Evolutionary conservation across 1,140 invertebrate genomes (phyloP), one percentile per base, ranked within the genome.

Genomic region (Papilio aristodemus): DNA sequence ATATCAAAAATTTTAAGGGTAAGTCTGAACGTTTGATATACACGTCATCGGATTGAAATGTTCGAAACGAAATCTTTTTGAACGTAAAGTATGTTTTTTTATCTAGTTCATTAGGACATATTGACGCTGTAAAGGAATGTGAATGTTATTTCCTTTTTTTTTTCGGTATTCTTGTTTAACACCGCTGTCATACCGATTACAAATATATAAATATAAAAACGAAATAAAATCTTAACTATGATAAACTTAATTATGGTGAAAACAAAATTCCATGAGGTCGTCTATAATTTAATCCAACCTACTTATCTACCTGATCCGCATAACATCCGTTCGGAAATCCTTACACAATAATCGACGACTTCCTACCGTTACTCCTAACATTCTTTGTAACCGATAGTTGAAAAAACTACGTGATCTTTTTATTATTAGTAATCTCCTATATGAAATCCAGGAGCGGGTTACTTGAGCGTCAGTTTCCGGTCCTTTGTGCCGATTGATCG

Each of bases 261-360:
- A 63, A 25, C 19, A 39, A 63, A 63, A 63, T 38, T 63, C 9
- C 43, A 22, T 63, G 13, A 11, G 4, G 25, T 19, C 14, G 22
- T 50, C 32, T 66, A 66, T 66, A 66, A 66, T 66, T 66, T 46
- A 66, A 66, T 50, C 32, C 13, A n/a, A 4, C 22, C 41, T 25
- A 32, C 41, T 60, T 43, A 50, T 66, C 73, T 86, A 89, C 81
- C 84, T 86, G 84, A 78, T 80, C 74, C 79, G 73, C 71, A 81
- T 79, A 77, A 75, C 83, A 83, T 86, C 86, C 86, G 75, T 83
- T 83, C 84, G 85, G 82, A 87, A 81, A 83, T 88, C 83, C 85
- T 85, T 84, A 80, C 78, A 82, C 71, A 85, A 88, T 88, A 87
- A 90, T 89, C 78, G 80, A 69, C 74, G 59, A 87, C 81, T 87